Conservation (phyloP, 2,113 vertebrate species). For the Anarhynchus alexandrinus region DNA sequence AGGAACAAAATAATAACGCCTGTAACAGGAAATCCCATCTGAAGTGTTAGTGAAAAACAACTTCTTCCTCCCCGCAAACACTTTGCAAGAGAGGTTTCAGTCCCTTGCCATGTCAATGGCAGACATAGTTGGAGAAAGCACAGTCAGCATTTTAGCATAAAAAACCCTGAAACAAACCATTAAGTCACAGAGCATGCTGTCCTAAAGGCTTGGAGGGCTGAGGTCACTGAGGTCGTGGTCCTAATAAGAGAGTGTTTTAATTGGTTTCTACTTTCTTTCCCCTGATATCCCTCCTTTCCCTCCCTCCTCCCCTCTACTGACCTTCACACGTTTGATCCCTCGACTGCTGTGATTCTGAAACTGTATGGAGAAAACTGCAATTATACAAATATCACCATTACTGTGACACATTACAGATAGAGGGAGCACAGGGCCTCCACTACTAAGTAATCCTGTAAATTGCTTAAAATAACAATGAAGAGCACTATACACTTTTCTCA, state of each 20-base stretch:
- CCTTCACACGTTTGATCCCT: conserved; percentile 60
- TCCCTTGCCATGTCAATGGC: neutral
- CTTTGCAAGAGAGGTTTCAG: neutral
- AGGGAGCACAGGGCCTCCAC: conserved; percentile 11
- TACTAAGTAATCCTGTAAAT: conserved; percentile 69
- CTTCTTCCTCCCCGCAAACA: neutral
- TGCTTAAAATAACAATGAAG: conserved; percentile 67
- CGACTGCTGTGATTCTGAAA: conserved; percentile 70
- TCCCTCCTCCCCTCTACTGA: neutral
- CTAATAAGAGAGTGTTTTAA: conserved; percentile 59
- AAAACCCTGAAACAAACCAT: conserved; percentile 38
- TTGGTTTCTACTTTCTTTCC: conserved; percentile 59
- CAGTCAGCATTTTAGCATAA: conserved; percentile 60
- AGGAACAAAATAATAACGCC: neutral
- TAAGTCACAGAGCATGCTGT: conserved; percentile 59
- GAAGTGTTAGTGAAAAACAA: neutral
- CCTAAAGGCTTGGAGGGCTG: conserved; percentile 37
- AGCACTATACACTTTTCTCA: conserved; percentile 60
- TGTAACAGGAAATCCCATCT: neutral
- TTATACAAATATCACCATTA: conserved; percentile 67
- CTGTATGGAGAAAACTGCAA: conserved; percentile 60
- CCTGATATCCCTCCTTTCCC: neutral
- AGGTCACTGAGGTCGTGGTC: conserved; percentile 43
- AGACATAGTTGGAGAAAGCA: neutral
- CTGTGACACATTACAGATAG: conserved; percentile 34